Conservation (phyloP, 2,113 vertebrate genomes). For the Platysternon megacephalum region DNA sequence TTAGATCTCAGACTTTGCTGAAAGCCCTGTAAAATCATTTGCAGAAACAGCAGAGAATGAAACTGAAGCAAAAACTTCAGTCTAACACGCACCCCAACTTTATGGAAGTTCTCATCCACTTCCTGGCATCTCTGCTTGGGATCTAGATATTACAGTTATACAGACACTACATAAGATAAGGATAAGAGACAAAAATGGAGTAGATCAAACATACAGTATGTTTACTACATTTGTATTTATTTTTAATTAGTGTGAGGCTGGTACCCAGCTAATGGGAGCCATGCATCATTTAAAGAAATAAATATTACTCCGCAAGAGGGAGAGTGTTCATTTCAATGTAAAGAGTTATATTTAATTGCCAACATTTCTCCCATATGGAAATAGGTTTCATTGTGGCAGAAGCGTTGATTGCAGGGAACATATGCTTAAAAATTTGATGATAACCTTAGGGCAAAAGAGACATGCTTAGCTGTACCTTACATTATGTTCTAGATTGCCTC, state of each 20-base stretch:
- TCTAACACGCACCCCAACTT: not conserved
- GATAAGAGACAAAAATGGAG: not conserved
- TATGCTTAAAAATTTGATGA: not conserved
- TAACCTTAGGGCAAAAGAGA: not conserved
- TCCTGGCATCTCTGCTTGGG: not conserved
- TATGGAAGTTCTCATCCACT: not conserved
- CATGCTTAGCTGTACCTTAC: not conserved
- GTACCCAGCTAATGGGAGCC: not conserved
- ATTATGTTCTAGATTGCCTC: not conserved
- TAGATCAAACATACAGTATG: not conserved
- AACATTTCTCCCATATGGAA: not conserved
- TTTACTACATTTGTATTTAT: not conserved
- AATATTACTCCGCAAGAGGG: not conserved
- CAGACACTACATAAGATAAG: not conserved
- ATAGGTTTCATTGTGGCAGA: not conserved
- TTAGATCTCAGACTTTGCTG: not conserved
- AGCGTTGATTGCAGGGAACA: not conserved
- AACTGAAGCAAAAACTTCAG: not conserved
- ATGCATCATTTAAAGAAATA: not conserved
- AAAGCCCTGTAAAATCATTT: not conserved
- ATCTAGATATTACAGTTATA: not conserved
- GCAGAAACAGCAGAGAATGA: not conserved
- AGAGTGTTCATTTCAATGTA: not conserved
- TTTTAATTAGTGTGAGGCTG: not conserved
- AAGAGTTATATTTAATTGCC: not conserved